Base-by-base conservation (phyloP, 2,888 invertebrate genomes). In the Spatulosminthurus flaviceps region DNA sequence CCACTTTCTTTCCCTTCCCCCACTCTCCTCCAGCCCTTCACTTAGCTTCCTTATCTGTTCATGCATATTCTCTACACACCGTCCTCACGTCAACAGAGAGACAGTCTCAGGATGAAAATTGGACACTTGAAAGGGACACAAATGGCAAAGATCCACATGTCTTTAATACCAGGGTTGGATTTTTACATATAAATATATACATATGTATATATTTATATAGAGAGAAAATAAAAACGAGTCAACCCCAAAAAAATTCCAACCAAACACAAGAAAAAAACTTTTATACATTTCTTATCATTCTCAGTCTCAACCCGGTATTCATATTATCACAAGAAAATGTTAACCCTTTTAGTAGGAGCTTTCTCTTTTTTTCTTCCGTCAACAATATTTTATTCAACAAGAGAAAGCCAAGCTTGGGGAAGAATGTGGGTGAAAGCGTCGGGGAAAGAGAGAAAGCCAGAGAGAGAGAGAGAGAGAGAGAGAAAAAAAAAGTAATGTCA, bases 31-130 rank as follows among this genome's bases (percentile, higher is more conserved):
- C 5, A 77, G 78, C 22, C 69, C 78, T 70, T 78, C 78, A 78
- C 71, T 78, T 51, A 67, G n/a, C 29, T 78, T 13, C 41, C 75
- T 79, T 79, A 79, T 79, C 79, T 74, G 29, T 73, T 80, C 79
- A 76, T 79, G 78, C 76, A 81, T 77, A 77, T 77, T 81, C 78
- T 76, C 76, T 79, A 78, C 80, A 41, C 42, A 64, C 24, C 5
- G 26, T 42, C 43, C 43, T 51, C 42, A 72, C 43, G 42, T 43
- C 42, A 42, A 24, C n/a, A n/a, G 72, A 26, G 11, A 28, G 72
- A 61, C 64, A 60, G 26, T 72, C 51, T 72, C 19, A 4, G 75
- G 64, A 75, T 75, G 64, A 75, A 75, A 75, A 75, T 75, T 75
- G 75, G 75, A 75, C 75, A 75, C 64, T 75, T 75, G 61, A 73